Evolutionary conservation across 1,140 invertebrate species (phyloP), one percentile per base, ranked within the genome.

Genomic region (Drosophila nebulosa): DNA sequence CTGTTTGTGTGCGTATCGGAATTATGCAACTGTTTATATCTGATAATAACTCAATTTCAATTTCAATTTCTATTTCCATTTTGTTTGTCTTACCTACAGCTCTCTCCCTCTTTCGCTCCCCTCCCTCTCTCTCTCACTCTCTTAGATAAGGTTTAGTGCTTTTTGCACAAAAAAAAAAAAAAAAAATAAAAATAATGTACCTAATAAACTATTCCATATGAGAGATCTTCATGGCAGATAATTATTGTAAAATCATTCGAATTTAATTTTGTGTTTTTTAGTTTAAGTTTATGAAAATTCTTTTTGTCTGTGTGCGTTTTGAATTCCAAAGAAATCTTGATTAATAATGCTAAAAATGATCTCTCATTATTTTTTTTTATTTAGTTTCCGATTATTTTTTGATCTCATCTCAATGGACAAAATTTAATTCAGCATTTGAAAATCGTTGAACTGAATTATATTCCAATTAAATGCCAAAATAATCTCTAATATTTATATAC

Each of bases 11-110:
- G 62, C 12, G 52, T 30, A 14, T 16, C 35, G 6, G n/a, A 9
- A 14, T 66, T 67, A 69, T 70, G 66, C 68, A 70, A 70, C 35
- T 26, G n/a, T 50, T 69, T 39, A 35, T 14, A 10, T 35, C 18
- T 30, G 65, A 63, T 63, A 51, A 46, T 4, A 27, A 39, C 30
- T 36, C 4, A 27, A 22, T 14, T 32, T 39, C 3, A 27, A 21
- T 14, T 32, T 39, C 58, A 27, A 46, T 46, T 46, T 46, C 39
- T 21, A 46, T 46, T 46, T 46, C 39, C 10, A 46, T 46, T 46
- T 46, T 46, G 12, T 46, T 46, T 46, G 39, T 46, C 39, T 21
- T 42, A 42, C 14, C 39, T 39, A 39, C 36, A 14, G 36, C n/a
- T 16, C 12, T 46, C 58, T 10, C 7, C 4, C 58, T 21, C n/a